A percentile compares a stretch with the other conserved stretches of the same genome.
Evolutionary conservation across 2,113 vertebrate species (phyloP).

Genomic region (Plecotus auritus): DNA sequence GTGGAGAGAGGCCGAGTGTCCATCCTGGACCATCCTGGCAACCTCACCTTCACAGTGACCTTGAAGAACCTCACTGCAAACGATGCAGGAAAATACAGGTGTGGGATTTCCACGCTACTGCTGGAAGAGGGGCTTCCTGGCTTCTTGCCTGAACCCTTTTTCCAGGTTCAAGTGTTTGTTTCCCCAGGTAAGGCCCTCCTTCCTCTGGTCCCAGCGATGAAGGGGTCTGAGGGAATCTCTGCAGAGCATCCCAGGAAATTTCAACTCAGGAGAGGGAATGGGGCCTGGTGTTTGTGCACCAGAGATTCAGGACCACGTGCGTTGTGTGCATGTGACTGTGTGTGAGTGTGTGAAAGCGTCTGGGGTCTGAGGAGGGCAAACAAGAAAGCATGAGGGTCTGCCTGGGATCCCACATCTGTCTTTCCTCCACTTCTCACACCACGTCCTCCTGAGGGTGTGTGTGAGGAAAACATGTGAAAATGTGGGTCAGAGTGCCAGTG

Average conservation of each 20-base stretch:
- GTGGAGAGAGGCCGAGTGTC: fast-evolving
- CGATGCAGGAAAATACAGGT: not conserved
- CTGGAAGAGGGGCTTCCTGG: not conserved
- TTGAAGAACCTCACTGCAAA: not conserved
- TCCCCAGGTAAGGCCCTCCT: conserved; percentile 19
- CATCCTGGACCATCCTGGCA: not conserved
- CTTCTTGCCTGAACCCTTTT: not conserved
- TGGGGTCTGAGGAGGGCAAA: no score
- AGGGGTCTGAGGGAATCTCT: not conserved
- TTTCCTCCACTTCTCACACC: no score
- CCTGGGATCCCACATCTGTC: no score
- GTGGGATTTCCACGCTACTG: not conserved
- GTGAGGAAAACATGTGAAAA: not conserved
- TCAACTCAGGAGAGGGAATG: not conserved
- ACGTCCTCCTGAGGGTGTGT: not conserved
- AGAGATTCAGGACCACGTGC: not conserved
- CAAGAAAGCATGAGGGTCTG: no score
- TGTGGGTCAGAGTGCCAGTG: not conserved
- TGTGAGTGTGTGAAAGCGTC: not conserved
- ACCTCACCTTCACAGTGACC: not conserved
- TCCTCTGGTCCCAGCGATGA: not conserved
- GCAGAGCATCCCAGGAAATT: not conserved
- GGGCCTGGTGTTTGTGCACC: not conserved
- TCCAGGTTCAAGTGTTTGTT: not conserved
- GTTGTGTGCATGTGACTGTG: not conserved